Percentiles rank a stretch among this genome's conserved stretches.
phyloP scores from a whole-genome alignment of 2,888 invertebrate species.

The Miltochrista miniata region DNA sequence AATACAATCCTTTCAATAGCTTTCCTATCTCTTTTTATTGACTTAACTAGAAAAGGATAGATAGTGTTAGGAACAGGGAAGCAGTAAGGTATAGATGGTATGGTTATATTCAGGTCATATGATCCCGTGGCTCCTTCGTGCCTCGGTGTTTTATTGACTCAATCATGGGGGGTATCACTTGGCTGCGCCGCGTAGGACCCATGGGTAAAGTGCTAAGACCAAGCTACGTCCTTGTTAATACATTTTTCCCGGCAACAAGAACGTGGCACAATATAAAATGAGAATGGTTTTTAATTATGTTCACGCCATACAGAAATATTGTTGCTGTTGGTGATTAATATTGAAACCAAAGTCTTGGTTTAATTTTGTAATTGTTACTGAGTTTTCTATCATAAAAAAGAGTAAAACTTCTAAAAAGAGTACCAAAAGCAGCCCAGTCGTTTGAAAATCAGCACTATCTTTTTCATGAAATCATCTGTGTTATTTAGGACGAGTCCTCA shows the following conservation, averaged over 20 bases:
- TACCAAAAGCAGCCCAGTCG: too few species aligned
- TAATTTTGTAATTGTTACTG: neutral
- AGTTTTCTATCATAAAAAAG: slow-evolving; percentile 16
- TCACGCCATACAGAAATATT: slow-evolving; percentile 14
- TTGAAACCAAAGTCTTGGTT: too few species aligned
- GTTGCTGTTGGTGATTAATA: slow-evolving; percentile 1
- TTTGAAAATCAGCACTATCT: too few species aligned
- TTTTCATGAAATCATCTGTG: too few species aligned
- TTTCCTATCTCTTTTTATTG: slow-evolving; percentile 21
- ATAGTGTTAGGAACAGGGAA: slow-evolving; percentile 8
- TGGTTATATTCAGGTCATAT: slow-evolving; percentile 30
- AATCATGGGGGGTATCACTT: slow-evolving; percentile 50
- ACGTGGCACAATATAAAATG: slow-evolving; percentile 20
- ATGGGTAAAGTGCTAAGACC: slow-evolving; percentile 39
- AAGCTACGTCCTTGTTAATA: slow-evolving; percentile 23
- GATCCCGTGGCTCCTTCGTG: slow-evolving; percentile 40
- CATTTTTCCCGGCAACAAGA: slow-evolving; percentile 34
- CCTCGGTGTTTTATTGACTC: slow-evolving; percentile 56
- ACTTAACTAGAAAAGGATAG: slow-evolving; percentile 14
- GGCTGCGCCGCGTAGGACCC: slow-evolving; percentile 33
- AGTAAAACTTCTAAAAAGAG: too few species aligned
- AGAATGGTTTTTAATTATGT: slow-evolving; percentile 21
- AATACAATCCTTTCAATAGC: slow-evolving; percentile 25
- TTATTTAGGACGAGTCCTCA: too few species aligned
- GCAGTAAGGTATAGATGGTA: slow-evolving; percentile 17